Base-by-base conservation (phyloP, 1,140 invertebrate genomes). In the Micrasema longulum region DNA sequence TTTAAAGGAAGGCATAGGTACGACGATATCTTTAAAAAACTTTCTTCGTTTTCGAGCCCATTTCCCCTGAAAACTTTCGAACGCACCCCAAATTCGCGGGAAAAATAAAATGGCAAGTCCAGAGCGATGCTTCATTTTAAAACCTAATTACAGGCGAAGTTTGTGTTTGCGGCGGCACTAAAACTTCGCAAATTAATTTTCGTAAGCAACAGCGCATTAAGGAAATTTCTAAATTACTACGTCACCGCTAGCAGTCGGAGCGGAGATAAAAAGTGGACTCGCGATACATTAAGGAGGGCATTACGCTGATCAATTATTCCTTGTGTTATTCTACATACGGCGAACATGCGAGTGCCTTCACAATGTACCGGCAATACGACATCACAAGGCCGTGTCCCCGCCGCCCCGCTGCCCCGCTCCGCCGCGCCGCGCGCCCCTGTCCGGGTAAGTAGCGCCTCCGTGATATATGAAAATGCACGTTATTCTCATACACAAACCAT, bases 181-280 rank as follows among this genome's bases (percentile, higher is more conserved):
- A 57, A 57, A 57, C 53, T 57, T 57, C 53, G 16, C 53, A 57
- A 57, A 57, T 57, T 57, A 57, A 57, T 57, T 57, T 57, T 57
- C 53, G 53, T 57, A 57, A 57, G 53, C 53, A 57, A 57, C 53
- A 57, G 20, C 23, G 53, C 53, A 57, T 57, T 57, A 57, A 57
- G 53, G 31, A 57, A 57, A 57, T 31, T 57, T 31, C 31, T 3
- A 18, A 57, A 57, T 57, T 57, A 57, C 36, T 57, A 57, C 53
- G 53, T 57, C 14, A 57, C 53, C 36, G 14, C 31, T n/a, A 14
- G 36, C 12, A n/a, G 16, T 31, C 31, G 48, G 5, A 20, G 4
- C 5, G 26, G 53, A 57, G 26, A 38, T 57, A 36, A 36, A 35
- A 53, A 57, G 9, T 36, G 14, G 4, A 6, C 22, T 0, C 4